phyloP scores from a whole-genome alignment of 2,113 vertebrate species.

The Cariama cristata region DNA sequence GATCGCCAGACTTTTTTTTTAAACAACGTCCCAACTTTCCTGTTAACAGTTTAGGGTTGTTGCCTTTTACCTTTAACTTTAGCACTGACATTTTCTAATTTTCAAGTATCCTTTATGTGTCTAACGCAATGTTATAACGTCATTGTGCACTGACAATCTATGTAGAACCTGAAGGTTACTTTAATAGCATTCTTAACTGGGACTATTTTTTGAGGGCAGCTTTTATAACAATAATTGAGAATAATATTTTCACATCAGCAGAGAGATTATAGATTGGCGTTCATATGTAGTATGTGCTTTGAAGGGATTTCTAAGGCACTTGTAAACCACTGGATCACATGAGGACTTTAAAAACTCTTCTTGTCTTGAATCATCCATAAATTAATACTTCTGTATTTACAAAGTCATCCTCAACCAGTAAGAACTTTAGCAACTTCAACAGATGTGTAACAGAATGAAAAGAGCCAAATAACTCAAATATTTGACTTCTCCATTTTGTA shows the following conservation, averaged over 20 bases:
- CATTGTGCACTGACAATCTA: background rate
- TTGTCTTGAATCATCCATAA: background rate
- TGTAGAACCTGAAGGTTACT: background rate
- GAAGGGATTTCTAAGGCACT: background rate
- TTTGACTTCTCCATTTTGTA: background rate
- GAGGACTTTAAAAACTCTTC: background rate
- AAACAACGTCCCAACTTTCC: background rate
- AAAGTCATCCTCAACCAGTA: background rate
- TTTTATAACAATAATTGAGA: background rate
- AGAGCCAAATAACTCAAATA: background rate
- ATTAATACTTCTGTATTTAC: background rate
- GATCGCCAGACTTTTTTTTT: background rate
- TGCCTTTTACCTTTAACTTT: background rate
- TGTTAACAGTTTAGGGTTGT: background rate
- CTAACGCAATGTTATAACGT: background rate
- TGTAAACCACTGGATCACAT: background rate
- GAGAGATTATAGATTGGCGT: background rate
- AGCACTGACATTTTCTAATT: background rate
- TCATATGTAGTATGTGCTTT: background rate
- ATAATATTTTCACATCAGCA: background rate
- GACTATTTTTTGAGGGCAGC: background rate
- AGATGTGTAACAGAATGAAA: background rate
- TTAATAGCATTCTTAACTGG: background rate
- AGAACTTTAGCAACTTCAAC: background rate
- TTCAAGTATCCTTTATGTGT: background rate